phyloP scores from a whole-genome alignment of 2,113 vertebrate genomes.

The Helogale parvula region DNA sequence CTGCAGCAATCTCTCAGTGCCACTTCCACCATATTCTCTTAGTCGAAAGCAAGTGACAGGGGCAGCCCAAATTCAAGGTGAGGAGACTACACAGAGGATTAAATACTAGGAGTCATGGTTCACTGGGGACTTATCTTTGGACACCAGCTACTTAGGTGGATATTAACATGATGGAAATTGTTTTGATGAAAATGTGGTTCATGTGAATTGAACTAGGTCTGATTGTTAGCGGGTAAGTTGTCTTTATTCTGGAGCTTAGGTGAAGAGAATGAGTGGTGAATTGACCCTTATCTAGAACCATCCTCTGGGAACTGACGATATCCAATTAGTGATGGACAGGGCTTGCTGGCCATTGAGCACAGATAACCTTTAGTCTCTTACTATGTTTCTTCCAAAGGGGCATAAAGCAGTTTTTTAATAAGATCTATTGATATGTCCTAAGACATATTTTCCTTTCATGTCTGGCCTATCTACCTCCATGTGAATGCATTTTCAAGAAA shows the following conservation, averaged over 20 bases:
- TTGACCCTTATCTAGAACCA: not conserved
- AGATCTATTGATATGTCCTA: not conserved
- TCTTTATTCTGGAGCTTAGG: not conserved
- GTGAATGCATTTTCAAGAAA: not conserved
- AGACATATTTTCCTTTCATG: not conserved
- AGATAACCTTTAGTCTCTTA: constrained; percentile 31
- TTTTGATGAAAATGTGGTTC: not conserved
- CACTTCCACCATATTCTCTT: not conserved
- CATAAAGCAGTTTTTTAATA: constrained; percentile 27
- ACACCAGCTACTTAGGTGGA: not conserved
- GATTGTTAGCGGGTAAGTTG: not conserved
- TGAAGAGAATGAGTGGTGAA: not conserved
- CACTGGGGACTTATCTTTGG: not conserved
- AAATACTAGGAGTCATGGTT: not conserved
- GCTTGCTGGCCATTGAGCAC: constrained; percentile 5
- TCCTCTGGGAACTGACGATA: not conserved
- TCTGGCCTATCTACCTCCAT: not conserved
- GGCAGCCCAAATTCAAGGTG: not conserved
- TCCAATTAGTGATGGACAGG: not conserved
- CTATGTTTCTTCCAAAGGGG: not conserved
- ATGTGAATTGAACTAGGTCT: not conserved
- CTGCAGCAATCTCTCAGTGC: not conserved
- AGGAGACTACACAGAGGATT: not conserved
- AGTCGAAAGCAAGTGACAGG: not conserved
- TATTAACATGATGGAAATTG: not conserved